Evolutionary conservation across 2,797 vertebrate species (phyloP), one percentile per base, ranked within the genome.

Genomic region (Artibeus lituratus): DNA sequence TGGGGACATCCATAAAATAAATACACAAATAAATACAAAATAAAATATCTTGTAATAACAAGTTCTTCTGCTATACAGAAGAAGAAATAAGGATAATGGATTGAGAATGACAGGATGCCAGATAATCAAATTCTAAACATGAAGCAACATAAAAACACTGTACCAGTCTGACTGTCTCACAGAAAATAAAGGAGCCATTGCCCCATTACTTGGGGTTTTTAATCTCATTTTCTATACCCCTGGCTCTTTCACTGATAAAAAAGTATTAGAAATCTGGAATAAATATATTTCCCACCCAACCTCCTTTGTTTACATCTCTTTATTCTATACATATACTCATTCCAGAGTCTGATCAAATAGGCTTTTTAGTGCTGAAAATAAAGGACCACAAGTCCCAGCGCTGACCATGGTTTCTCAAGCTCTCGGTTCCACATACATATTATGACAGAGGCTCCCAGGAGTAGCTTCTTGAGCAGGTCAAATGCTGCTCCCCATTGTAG

Each of bases 401-500:
- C 76, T 21, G 21, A 4, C 26, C 4, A 0, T 6, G 24, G 26
- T 15, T 81, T 81, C 53, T 85, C 73, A 55, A 10, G 18, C 14
- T 35, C 73, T 84, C 2, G 0, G 67, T 39, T 35, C n/a, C 29
- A 7, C 1, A 18, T 32, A 5, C 51, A 19, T 7, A 53, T 47
- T 80, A 86, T 37, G 59, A 47, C 73, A 77, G 1, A 4, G 14
- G 44, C 1, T 6, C 4, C 32, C 62, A 67, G 53, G 21, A 69
- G 65, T 42, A 26, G 2, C 19, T 21, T 22, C 0, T 4, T 90
- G 57, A 8, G 44, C 69, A 47, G 39, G 0, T 0, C 76, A 1
- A 0, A 6, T 26, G 51, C 84, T n/a, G 26, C 35, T 37, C 16
- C 39, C 1, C 70, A 1, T 22, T 51, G 2, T 29, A 1, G n/a